Conservation (phyloP, 2,888 invertebrate genomes). For the Macrosiphum euphorbiae region DNA sequence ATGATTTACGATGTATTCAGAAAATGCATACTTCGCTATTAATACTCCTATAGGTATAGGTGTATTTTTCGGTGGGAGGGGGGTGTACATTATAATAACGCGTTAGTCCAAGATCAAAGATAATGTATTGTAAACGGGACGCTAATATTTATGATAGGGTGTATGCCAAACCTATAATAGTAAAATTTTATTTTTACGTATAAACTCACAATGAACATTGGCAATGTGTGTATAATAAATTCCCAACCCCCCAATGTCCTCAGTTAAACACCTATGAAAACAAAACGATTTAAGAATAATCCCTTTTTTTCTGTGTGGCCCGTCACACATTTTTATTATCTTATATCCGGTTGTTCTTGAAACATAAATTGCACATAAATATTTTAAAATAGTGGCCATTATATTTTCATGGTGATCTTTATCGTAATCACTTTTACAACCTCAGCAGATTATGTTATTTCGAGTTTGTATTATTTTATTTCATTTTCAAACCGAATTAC, state of each 20-base stretch:
- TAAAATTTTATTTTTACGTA: conserved; percentile 31
- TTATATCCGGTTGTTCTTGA: conserved; percentile 38
- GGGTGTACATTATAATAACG: neutral
- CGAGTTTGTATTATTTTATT: neutral
- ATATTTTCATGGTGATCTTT: conserved; percentile 28
- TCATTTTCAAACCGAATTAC: neutral
- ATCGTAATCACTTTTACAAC: neutral
- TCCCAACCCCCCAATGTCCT: too few relatives aligned
- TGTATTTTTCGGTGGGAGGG: neutral
- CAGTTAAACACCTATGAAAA: conserved; percentile 20
- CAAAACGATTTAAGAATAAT: conserved; percentile 51
- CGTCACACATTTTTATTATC: conserved; percentile 25
- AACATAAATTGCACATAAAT: conserved; percentile 39
- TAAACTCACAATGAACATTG: neutral
- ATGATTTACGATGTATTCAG: neutral
- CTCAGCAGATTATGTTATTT: neutral
- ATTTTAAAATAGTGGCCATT: conserved; percentile 34
- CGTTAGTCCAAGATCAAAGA: conserved; percentile 19
- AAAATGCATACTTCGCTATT: neutral
- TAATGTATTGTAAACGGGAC: neutral
- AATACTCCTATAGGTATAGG: neutral
- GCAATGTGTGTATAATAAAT: conserved; percentile 18
- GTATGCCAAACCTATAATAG: conserved; percentile 31
- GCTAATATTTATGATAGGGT: neutral
- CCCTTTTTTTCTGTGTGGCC: neutral